phyloP scores from a whole-genome alignment of 2,113 vertebrate genomes.

The Aegypius monachus region DNA sequence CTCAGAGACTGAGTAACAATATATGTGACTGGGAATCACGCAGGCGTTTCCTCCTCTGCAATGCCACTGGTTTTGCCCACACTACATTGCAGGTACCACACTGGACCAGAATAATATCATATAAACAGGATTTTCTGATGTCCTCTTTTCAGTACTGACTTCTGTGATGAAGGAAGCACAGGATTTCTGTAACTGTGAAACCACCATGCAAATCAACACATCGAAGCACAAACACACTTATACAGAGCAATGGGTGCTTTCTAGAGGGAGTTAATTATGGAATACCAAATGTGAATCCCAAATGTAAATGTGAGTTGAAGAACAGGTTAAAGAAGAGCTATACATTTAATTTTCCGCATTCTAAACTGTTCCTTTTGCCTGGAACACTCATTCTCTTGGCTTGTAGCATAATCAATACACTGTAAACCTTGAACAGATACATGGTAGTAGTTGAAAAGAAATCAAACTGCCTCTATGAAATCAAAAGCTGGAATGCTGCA shows the following conservation, averaged over 20 bases:
- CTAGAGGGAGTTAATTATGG: neutral
- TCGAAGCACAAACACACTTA: neutral
- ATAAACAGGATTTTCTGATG: neutral
- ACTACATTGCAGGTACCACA: neutral
- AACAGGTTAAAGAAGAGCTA: neutral
- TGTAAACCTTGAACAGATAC: neutral
- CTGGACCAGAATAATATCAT: neutral
- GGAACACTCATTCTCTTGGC: neutral
- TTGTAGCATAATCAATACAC: neutral
- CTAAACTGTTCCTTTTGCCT: neutral
- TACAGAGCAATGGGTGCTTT: neutral
- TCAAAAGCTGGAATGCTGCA: neutral
- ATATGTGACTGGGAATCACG: neutral
- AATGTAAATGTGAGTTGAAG: neutral
- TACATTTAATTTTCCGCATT: neutral
- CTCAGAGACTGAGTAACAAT: neutral
- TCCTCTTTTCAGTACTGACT: neutral
- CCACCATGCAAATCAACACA: neutral
- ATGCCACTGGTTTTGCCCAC: neutral
- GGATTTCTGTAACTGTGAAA: neutral
- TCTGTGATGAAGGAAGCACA: neutral
- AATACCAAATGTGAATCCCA: neutral
- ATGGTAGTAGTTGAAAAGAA: neutral
- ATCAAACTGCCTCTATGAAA: neutral
- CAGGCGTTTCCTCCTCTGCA: neutral